Evolutionary conservation across 2,888 invertebrate genomes (phyloP), one percentile per base, ranked within the genome.

Genomic region (Tetragonisca angustula): DNA sequence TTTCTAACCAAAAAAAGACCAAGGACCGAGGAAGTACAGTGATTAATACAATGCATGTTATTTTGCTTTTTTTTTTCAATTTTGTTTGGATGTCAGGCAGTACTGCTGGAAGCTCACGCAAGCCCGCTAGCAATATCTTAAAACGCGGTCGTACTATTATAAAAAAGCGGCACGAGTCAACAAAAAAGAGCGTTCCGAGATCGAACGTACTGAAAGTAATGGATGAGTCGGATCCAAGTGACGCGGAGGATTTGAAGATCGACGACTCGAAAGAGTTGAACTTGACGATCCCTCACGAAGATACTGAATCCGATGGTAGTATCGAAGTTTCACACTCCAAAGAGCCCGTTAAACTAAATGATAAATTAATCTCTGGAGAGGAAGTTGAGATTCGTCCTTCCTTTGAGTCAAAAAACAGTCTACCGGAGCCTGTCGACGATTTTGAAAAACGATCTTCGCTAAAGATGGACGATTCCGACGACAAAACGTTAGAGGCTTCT

Each of bases 111-210:
- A 75, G 69, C 77, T 84, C 86, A 75, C 89, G 89, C 79, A 93
- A 90, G 61, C 78, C 91, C 71, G 84, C 89, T 78, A 91, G 85
- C 74, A 88, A 91, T 78, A 90, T 93, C 76, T 89, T 94, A 75
- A 93, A 93, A 85, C 94, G 94, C 67, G 93, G 93, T 61, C 93
- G 93, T 79, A 93, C 92, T 13, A 92, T 93, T 50, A 79, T 91
- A 87, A 92, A 91, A 79, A 91, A 84, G 72, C 91, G 81, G 11
- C 78, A 68, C 2, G 90, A 90, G 2, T 52, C 43, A 43, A 61
- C 13, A 88, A 56, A 52, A 43, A 89, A 81, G 19, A 36, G 59
- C 49, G 21, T 24, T 6, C 68, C 76, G 11, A 80, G 43, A 70
- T 32, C 65, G 64, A 69, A 76, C 32, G 27, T 79, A 15, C n/a